Evolutionary conservation across 37 sponge, comb jelly and placozoan species (phyloP).

Genomic region (Hormiphora californensis): DNA sequence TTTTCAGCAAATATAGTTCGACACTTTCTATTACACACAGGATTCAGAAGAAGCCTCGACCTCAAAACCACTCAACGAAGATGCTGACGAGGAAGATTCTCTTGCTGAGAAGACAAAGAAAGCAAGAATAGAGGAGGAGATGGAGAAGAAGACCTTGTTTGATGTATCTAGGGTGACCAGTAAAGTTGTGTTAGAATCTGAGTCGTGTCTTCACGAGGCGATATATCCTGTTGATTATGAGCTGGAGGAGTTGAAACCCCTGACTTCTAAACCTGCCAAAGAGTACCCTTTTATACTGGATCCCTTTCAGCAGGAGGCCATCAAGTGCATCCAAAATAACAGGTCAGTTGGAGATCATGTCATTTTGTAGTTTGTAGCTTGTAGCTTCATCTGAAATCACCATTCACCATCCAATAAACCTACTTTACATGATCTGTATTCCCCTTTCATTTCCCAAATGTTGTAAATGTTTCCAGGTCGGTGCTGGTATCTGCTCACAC

Average conservation of each 20-base stretch:
- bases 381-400: neutral
- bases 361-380: neutral
- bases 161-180: neutral
- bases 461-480: slow-evolving; percentile 37
- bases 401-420: neutral
- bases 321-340: slow-evolving; percentile 82
- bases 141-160: slow-evolving; percentile 47
- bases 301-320: slow-evolving; percentile 88
- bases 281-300: slow-evolving; percentile 85
- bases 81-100: neutral
- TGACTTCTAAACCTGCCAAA: slow-evolving; percentile 46
- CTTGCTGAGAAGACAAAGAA: slow-evolving; percentile 6
- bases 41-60: neutral
- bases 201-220: slow-evolving; percentile 42
- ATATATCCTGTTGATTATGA: slow-evolving; percentile 12
- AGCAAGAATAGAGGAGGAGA: slow-evolving; percentile 7
- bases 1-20: too few relatives aligned
- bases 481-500: slow-evolving; percentile 95
- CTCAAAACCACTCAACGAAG: neutral
- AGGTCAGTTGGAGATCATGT: slow-evolving; percentile 56
- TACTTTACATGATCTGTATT: neutral
- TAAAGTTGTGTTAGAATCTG: neutral
- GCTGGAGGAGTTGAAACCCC: slow-evolving; percentile 13
- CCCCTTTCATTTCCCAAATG: neutral
- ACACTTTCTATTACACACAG: neutral